These are phyloP conservation scores for Botrylloides violaceus DNA, from an alignment of 23 tunicate genomes.

Conservation along the genomic window DNA sequence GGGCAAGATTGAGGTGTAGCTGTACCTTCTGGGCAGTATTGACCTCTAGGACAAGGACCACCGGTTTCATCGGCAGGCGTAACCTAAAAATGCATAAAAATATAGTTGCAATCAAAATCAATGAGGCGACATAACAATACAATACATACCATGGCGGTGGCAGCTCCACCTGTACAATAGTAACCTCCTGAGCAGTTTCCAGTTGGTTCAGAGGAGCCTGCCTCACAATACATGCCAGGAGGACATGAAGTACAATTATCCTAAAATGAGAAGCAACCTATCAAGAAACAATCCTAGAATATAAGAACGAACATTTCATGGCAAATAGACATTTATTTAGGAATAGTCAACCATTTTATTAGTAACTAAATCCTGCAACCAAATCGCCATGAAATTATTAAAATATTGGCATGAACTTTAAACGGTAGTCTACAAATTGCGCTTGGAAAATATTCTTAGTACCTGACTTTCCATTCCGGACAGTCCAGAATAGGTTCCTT, in stretches of 20 bases:
- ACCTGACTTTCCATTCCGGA: neutral
- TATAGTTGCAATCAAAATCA: neutral
- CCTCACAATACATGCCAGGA: slow-evolving; percentile 64
- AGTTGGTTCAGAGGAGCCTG: slow-evolving; percentile 49
- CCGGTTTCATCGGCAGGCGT: slow-evolving; percentile 46
- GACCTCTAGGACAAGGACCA: slow-evolving; percentile 83
- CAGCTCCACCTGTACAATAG: slow-evolving; percentile 52
- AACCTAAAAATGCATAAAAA: neutral
- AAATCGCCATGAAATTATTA: too few relatives aligned
- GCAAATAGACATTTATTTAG: too few relatives aligned
- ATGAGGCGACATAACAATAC: neutral
- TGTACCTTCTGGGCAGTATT: slow-evolving; percentile 63
- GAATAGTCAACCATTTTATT: too few relatives aligned
- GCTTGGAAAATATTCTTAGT: too few relatives aligned
- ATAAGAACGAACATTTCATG: too few relatives aligned
- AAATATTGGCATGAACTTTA: too few relatives aligned
- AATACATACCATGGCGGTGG: slow-evolving; percentile 13
- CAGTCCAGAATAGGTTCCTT: slow-evolving; percentile 45
- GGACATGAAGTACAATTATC: slow-evolving; percentile 46
- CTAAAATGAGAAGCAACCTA: neutral
- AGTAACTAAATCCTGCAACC: too few relatives aligned
- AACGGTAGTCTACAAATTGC: too few relatives aligned
- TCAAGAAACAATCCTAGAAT: too few relatives aligned
- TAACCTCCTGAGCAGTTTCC: slow-evolving; percentile 82
- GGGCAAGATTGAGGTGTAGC: slow-evolving; percentile 57